phyloP scores from a whole-genome alignment of 2,888 invertebrate species.

The Cecidostiba fungosa region DNA sequence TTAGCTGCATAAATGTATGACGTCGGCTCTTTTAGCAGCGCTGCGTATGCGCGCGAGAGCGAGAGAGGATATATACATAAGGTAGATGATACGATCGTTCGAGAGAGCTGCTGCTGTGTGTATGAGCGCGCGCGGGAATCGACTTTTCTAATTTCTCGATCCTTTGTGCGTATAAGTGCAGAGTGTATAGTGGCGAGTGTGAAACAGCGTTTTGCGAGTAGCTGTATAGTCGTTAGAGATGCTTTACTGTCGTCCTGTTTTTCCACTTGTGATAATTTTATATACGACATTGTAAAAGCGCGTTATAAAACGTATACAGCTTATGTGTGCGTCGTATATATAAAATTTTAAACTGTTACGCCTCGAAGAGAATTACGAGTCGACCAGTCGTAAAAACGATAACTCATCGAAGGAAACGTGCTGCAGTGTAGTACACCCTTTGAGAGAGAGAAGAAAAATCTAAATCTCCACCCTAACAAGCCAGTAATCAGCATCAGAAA shows the following conservation, averaged over 20 bases:
- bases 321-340: not conserved
- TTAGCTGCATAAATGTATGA: conserved; percentile 46
- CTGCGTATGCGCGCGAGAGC: not conserved
- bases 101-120: not conserved
- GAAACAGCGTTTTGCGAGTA: conserved; percentile 14
- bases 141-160: conserved; percentile 48
- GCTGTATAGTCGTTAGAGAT: too few relatives aligned
- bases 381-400: not conserved
- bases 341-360: not conserved
- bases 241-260: too few relatives aligned
- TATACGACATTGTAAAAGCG: too few relatives aligned
- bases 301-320: not conserved
- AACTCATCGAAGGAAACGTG: not conserved
- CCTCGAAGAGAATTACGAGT: not conserved
- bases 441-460: not conserved
- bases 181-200: not conserved
- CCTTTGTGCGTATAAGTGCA: conserved; percentile 12
- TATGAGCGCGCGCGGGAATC: conserved; percentile 14
- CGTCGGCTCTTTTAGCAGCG: conserved; percentile 20
- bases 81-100: not conserved
- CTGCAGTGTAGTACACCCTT: not conserved
- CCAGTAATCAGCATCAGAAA: conserved; percentile 45
- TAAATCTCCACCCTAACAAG: conserved; percentile 11
- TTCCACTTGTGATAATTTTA: not conserved
- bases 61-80: conserved; percentile 1